Conservation (phyloP, 2,888 invertebrate species). For the Lapara coniferarum region DNA sequence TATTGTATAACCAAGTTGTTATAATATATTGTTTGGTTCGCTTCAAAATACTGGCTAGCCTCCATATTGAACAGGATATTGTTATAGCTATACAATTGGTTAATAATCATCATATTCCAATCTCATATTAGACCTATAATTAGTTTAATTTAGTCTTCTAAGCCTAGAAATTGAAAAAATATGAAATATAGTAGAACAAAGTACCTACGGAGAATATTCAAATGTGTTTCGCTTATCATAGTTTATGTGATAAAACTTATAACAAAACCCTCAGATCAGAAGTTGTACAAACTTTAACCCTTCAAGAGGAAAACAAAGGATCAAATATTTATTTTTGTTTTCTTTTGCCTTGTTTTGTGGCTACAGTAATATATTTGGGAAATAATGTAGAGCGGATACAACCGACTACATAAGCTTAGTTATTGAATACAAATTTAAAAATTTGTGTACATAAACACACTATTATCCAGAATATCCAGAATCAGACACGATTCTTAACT, state of each 20-base stretch:
- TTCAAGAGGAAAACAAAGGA: conserved; percentile 14
- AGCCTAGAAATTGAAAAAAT: neutral
- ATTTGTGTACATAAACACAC: too few species aligned
- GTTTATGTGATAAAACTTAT: conserved; percentile 12
- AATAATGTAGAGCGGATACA: neutral
- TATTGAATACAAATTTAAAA: too few species aligned
- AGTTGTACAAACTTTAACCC: conserved; percentile 17
- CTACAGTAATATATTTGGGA: neutral
- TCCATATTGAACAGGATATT: too few species aligned
- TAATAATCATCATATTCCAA: too few species aligned
- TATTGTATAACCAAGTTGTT: too few species aligned
- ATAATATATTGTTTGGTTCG: too few species aligned
- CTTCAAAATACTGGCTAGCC: too few species aligned
- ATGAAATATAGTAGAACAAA: neutral
- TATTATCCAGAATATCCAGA: too few species aligned
- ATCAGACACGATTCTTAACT: too few species aligned
- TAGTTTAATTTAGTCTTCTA: too few species aligned
- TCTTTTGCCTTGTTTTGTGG: neutral
- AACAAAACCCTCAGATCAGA: neutral
- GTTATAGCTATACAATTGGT: too few species aligned
- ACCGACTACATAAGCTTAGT: neutral
- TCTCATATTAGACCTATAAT: too few species aligned
- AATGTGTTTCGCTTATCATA: conserved; percentile 7
- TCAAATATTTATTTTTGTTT: conserved; percentile 20
- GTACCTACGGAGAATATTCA: neutral